A percentile compares a stretch with the other conserved stretches of the same genome.
These are phyloP conservation scores for Gila robusta DNA, from an alignment of 2,797 vertebrate genomes.

Conservation along the genomic window DNA sequence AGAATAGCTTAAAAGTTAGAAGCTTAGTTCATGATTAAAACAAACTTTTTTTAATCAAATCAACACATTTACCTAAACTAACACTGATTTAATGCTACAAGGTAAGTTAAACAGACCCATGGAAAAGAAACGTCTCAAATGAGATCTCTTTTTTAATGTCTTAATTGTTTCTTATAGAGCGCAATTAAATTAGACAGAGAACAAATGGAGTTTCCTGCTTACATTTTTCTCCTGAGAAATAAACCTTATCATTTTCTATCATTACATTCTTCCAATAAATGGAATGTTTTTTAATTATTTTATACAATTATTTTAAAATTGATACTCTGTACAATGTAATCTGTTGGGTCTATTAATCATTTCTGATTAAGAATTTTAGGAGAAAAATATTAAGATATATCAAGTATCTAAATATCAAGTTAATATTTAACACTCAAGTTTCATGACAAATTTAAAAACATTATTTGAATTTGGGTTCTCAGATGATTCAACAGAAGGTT, in stretches of 20 bases:
- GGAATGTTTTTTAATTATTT: too few species aligned
- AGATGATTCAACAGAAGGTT: neutral
- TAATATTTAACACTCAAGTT: too few species aligned
- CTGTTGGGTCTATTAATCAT: neutral
- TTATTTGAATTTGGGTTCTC: too few species aligned
- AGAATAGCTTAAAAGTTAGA: neutral
- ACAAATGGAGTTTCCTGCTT: neutral
- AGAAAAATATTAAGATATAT: neutral
- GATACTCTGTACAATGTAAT: neutral
- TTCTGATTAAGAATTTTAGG: neutral
- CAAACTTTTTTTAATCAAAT: neutral
- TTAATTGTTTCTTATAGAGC: neutral
- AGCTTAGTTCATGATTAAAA: constrained; percentile 1
- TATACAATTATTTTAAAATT: neutral
- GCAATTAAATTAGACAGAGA: neutral
- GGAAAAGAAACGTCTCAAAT: neutral
- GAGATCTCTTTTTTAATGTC: neutral
- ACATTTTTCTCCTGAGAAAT: neutral
- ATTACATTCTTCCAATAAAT: neutral
- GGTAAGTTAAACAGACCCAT: neutral
- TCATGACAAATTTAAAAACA: too few species aligned
- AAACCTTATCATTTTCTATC: neutral
- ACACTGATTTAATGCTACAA: neutral
- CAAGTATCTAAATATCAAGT: too few species aligned
- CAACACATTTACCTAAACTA: neutral